Percentiles rank a stretch among this genome's conserved stretches.
Conservation (phyloP, 2,888 invertebrate genomes). For the Argynnis bischoffii region DNA sequence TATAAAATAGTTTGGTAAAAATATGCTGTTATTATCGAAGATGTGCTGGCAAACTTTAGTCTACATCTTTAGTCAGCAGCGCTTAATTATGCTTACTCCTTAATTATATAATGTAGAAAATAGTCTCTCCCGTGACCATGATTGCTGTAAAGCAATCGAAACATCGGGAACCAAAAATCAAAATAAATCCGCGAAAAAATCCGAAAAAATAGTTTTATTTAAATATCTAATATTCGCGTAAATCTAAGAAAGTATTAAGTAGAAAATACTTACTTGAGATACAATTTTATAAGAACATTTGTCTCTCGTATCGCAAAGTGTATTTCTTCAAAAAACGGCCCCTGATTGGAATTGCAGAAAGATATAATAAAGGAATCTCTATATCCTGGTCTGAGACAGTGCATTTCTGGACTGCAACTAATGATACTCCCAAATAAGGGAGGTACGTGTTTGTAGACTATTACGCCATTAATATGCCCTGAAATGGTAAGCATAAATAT, state of each 20-base stretch:
- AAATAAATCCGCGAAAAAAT: too few relatives aligned
- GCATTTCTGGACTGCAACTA: conserved; percentile 71
- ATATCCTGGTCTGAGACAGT: conserved; percentile 75
- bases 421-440: conserved; percentile 83
- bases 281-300: conserved; percentile 76
- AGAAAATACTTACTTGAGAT: conserved; percentile 76
- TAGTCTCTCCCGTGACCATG: too few relatives aligned
- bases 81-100: too few relatives aligned
- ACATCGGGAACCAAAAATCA: too few relatives aligned
- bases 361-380: conserved; percentile 78
- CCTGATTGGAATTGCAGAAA: conserved; percentile 82
- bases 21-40: too few relatives aligned
- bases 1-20: too few relatives aligned
- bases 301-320: conserved; percentile 83
- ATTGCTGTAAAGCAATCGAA: too few relatives aligned
- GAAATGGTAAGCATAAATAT: conserved; percentile 11
- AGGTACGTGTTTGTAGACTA: conserved; percentile 70
- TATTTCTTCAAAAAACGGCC: conserved; percentile 84
- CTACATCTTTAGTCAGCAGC: too few relatives aligned
- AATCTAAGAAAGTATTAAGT: too few relatives aligned
- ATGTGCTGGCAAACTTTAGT: too few relatives aligned
- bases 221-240: too few relatives aligned
- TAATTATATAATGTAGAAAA: background rate
- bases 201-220: too few relatives aligned
- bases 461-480: conserved; percentile 84